These are phyloP conservation scores for Anabas testudineus DNA, from an alignment of 2,797 vertebrate genomes.

Conservation along the genomic window DNA sequence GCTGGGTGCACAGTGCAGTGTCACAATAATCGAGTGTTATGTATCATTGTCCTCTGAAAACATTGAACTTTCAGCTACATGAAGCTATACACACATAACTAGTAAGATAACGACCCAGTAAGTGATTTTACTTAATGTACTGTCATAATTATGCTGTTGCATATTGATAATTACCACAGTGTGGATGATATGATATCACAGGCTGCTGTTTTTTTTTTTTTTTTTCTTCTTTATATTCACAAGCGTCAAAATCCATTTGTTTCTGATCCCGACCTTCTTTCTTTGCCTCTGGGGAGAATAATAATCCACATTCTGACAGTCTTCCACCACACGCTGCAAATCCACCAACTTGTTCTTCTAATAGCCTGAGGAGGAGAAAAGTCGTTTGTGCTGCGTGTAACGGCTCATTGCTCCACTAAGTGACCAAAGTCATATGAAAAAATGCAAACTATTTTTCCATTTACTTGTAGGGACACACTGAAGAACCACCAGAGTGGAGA, in stretches of 20 bases:
- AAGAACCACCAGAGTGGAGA: conserved; percentile 10
- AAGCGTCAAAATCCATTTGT: neutral
- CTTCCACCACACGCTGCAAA: conserved; percentile 46
- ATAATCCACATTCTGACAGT: conserved; percentile 36
- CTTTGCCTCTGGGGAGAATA: conserved; percentile 18
- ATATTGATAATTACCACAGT: neutral
- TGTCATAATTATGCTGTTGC: neutral
- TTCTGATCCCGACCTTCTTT: neutral
- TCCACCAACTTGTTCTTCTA: conserved; percentile 40
- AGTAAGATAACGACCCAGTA: too few relatives aligned
- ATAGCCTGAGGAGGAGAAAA: conserved; percentile 49
- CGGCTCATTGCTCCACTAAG: conserved; percentile 51
- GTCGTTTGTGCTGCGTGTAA: conserved; percentile 38
- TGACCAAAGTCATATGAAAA: conserved; percentile 56
- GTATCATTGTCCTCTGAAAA: too few relatives aligned
- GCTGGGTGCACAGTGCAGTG: too few relatives aligned
- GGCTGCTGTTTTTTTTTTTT: neutral
- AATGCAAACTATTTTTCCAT: conserved; percentile 32
- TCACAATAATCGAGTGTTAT: neutral
- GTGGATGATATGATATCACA: too few relatives aligned
- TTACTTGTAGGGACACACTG: conserved; percentile 23
- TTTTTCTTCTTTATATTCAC: too few relatives aligned
- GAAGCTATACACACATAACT: too few relatives aligned
- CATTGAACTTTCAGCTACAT: too few relatives aligned
- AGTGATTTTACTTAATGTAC: too few relatives aligned